Percentiles rank a stretch among this genome's conserved stretches.
Evolutionary conservation across 2,888 invertebrate genomes (phyloP).

Genomic region (Elysia crispata): DNA sequence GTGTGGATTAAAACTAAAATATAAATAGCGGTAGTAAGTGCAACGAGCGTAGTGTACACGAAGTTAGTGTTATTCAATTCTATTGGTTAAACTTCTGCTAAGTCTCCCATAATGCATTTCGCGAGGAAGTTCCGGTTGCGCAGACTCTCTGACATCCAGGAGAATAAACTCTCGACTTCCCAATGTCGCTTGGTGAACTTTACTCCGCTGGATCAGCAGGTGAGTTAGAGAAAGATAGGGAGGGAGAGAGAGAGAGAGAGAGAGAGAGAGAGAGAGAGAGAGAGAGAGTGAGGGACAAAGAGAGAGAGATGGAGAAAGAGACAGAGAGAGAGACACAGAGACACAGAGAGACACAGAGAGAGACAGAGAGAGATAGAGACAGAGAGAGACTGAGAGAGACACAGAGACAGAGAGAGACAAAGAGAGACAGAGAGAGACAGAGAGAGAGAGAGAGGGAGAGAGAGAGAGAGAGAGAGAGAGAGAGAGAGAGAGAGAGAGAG

Average conservation of each 20-base stretch:
- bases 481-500: not conserved
- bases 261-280: conserved; percentile 2
- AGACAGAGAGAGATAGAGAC: not conserved
- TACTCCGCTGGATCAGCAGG: conserved; percentile 13
- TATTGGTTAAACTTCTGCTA: no score
- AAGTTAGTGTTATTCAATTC: no score
- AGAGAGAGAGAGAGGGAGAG: not conserved
- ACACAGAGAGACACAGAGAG: not conserved
- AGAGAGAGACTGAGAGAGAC: not conserved
- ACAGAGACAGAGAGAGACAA: not conserved
- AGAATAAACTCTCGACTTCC: conserved; percentile 27
- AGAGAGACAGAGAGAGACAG: not conserved
- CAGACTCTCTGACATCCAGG: conserved; percentile 43
- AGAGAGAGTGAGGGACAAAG: not conserved
- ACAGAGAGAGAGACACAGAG: not conserved
- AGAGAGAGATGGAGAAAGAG: not conserved
- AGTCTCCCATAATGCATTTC: conserved; percentile 35
- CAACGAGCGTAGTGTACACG: no score
- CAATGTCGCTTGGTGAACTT: conserved; percentile 31
- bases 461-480: not conserved
- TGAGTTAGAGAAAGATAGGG: not conserved
- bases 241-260: not conserved
- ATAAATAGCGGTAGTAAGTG: no score
- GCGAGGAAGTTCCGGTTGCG: conserved; percentile 46
- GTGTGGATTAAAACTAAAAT: no score